Conservation (phyloP, 2,888 invertebrate genomes). For the Ochropleura plecta region DNA sequence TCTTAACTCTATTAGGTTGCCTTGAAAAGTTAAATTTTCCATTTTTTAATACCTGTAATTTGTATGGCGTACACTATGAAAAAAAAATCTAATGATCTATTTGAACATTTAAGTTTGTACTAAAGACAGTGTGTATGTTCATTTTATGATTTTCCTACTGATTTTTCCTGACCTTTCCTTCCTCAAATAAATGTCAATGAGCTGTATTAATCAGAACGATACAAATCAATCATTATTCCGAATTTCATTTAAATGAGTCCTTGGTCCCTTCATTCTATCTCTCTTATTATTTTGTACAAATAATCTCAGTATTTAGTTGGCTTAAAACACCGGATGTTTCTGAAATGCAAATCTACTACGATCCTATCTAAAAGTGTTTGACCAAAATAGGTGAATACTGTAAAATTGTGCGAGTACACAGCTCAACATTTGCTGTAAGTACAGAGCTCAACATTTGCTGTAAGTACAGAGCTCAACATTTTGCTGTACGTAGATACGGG, state of each 20-base stretch:
- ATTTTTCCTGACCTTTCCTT: conserved; percentile 4
- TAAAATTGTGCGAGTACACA: conserved; percentile 72
- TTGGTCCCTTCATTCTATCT: conserved; percentile 19
- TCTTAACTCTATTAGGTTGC: too few relatives aligned
- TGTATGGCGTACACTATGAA: too few relatives aligned
- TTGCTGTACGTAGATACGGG: conserved; percentile 50
- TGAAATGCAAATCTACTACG: conserved; percentile 47
- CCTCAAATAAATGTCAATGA: conserved; percentile 4
- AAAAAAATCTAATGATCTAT: too few relatives aligned
- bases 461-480: conserved; percentile 67
- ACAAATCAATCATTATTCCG: conserved; percentile 48
- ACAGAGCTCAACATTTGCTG: conserved; percentile 44
- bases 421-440: conserved; percentile 58
- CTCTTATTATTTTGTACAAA: conserved; percentile 49
- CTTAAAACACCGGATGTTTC: conserved; percentile 53
- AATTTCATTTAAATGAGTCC: conserved; percentile 43
- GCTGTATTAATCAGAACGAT: conserved; percentile 9
- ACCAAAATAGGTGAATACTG: conserved; percentile 62
- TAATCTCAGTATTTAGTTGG: conserved; percentile 34
- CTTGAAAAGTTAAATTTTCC: too few relatives aligned
- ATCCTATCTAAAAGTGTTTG: conserved; percentile 51
- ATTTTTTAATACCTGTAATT: too few relatives aligned
- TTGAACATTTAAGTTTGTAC: not conserved
- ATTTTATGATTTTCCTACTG: not conserved
- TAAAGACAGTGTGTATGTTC: not conserved